Evolutionary conservation across 2,888 invertebrate genomes (phyloP), one percentile per base, ranked within the genome.

Genomic region (Caenorhabditis sp.): DNA sequence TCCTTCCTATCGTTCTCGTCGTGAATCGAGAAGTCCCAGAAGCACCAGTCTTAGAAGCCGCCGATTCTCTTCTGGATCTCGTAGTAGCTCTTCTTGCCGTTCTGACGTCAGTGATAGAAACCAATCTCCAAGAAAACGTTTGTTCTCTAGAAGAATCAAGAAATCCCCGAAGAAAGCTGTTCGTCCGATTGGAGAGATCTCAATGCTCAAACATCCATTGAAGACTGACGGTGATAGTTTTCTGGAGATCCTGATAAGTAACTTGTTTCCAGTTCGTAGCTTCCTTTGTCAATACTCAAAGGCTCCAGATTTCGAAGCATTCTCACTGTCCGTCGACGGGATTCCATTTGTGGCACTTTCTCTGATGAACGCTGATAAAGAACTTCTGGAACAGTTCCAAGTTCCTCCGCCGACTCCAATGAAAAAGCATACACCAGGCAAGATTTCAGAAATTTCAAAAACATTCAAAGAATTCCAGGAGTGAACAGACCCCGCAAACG

Each of bases 381-480:
- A 24, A 10, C 26, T 54, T 54, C 54, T 26, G 24, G 54, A 26
- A 14, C 24, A 12, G 26, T 14, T 54, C 54, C 19, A 54, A 22
- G 26, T 26, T 14, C 68, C 51, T 22, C 61, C 72, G 2, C 61
- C 72, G 24, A 72, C 59, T 16, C 61, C 72, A 38, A 59, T 72
- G 72, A 72, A 58, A 19, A 72, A 49, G 22, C 72, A 72, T 5
- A 44, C 61, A 31, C 49, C 72, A 14, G 72, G 72, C 61, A 35
- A 5, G 54, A 26, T 22, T 14, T 26, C 14, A 54, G 24, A 51
- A n/a, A 14, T 8, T 38, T 5, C 6, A 19, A 19, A 19, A 19
- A 54, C n/a, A n/a, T 58, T n/a, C n/a, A 28, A 41, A n/a, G 2
- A 19, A 16, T 61, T 70, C 12, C 72, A 72, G 72, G 72, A 12